phyloP scores from a whole-genome alignment of 2,888 invertebrate genomes.

The Harpalus rubripes region DNA sequence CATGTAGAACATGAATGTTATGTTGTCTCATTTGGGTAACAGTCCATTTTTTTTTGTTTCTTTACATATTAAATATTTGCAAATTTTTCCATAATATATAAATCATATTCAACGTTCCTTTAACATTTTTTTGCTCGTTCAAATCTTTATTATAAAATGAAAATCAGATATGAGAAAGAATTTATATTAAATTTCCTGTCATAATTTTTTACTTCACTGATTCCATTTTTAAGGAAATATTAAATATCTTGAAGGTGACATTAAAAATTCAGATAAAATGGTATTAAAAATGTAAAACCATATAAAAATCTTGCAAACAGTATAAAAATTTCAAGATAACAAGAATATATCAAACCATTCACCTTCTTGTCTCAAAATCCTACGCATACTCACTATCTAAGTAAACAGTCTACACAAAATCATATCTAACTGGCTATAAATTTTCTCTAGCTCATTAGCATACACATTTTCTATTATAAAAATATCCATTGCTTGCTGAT shows the following conservation, averaged over 20 bases:
- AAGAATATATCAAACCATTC: neutral
- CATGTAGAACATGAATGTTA: too few species aligned
- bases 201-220: too few species aligned
- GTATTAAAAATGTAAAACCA: neutral
- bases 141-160: too few species aligned
- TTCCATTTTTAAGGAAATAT: neutral
- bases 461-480: conserved; percentile 56
- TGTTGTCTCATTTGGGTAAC: too few species aligned
- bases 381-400: neutral
- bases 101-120: too few species aligned
- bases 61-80: too few species aligned
- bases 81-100: too few species aligned
- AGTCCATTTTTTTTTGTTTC: too few species aligned
- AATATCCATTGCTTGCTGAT: conserved; percentile 40
- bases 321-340: neutral
- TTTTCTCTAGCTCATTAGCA: conserved; percentile 42
- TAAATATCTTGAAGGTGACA: neutral
- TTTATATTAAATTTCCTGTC: too few species aligned
- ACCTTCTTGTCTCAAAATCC: conserved; percentile 9
- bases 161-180: too few species aligned
- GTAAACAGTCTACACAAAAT: conserved; percentile 42
- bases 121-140: too few species aligned
- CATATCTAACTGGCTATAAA: conserved; percentile 45
- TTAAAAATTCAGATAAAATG: neutral
- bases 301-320: neutral